Evolutionary conservation across 2,797 vertebrate species (phyloP).

Genomic region (Tangara arthus): DNA sequence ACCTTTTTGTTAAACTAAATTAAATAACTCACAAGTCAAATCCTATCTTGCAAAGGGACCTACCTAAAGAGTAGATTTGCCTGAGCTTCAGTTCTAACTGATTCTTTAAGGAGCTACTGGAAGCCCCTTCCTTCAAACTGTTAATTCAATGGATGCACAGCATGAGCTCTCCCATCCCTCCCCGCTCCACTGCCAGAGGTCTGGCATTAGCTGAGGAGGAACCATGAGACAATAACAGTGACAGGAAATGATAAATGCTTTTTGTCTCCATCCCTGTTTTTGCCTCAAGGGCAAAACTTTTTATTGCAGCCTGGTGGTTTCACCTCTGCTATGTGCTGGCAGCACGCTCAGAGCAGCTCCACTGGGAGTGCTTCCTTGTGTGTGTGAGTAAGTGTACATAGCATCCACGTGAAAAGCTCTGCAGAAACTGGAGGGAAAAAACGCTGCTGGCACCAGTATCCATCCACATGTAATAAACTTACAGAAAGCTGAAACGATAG

Average conservation of each 20-base stretch:
- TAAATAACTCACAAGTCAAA: background rate
- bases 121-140: constrained; percentile 12
- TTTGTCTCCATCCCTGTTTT: constrained; percentile 44
- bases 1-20: constrained; percentile 13
- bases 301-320: constrained; percentile 38
- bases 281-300: constrained; percentile 28
- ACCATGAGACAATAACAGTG: constrained; percentile 34
- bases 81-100: background rate
- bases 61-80: constrained; percentile 1
- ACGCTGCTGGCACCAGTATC: background rate
- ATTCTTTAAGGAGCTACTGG: constrained; percentile 38
- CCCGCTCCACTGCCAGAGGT: constrained; percentile 16
- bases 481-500: background rate
- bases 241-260: constrained; percentile 61
- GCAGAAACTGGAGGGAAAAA: background rate
- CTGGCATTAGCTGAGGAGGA: constrained; percentile 42
- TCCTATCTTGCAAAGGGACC: background rate
- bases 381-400: background rate
- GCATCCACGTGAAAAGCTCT: background rate
- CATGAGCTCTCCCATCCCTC: constrained; percentile 16
- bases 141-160: constrained; percentile 41
- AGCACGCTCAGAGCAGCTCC: background rate
- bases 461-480: background rate
- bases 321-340: constrained; percentile 21
- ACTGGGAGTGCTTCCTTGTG: background rate